Percentiles rank a stretch among this genome's conserved stretches.
Evolutionary conservation across 53 echinoderm and acorn worm genomes (phyloP).

Genomic region (Echinometra lucunter): DNA sequence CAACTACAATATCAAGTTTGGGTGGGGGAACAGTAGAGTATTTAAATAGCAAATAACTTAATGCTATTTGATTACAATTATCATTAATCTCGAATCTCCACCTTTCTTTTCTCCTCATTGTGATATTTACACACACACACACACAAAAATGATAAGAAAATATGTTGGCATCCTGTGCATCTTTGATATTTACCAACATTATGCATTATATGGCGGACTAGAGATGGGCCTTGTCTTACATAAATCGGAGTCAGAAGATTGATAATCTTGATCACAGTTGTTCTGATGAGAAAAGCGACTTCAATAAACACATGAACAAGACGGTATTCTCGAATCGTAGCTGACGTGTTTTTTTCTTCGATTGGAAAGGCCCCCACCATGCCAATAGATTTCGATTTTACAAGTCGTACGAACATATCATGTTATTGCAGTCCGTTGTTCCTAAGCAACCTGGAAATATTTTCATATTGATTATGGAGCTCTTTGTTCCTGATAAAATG

Average conservation of each 20-base stretch:
- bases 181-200: too few species aligned
- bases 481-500: neutral
- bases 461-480: neutral
- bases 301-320: neutral
- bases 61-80: neutral
- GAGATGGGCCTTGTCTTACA: too few species aligned
- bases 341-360: neutral
- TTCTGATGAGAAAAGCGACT: neutral
- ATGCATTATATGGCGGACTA: too few species aligned
- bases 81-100: too few species aligned
- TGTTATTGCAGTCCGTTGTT: neutral
- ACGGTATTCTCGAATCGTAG: neutral
- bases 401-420: neutral
- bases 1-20: too few species aligned
- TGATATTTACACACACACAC: too few species aligned
- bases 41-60: neutral
- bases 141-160: too few species aligned
- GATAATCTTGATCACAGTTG: neutral
- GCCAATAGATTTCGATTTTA: slow-evolving; percentile 24
- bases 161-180: too few species aligned
- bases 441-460: slow-evolving; percentile 3
- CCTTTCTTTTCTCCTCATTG: too few species aligned
- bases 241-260: neutral
- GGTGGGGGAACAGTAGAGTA: too few species aligned
- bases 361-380: neutral